phyloP scores from a whole-genome alignment of 2,888 invertebrate species.

The Silvanus unidentatus region DNA sequence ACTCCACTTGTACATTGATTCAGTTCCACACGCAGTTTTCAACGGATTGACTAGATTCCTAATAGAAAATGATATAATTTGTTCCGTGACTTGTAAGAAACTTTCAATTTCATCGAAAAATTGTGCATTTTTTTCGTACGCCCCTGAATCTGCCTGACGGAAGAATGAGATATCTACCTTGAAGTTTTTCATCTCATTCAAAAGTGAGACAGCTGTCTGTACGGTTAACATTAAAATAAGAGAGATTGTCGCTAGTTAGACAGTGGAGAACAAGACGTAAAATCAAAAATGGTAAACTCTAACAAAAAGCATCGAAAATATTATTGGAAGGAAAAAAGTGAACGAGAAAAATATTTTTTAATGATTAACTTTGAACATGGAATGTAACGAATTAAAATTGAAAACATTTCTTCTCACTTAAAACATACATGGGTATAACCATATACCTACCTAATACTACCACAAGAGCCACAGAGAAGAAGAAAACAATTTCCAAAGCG shows the following conservation, averaged over 20 bases:
- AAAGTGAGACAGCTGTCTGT: conserved; percentile 7
- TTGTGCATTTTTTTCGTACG: neutral
- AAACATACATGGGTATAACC: no score
- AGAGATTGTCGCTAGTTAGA: conserved; percentile 5
- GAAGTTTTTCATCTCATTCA: conserved; percentile 6
- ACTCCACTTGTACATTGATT: no score
- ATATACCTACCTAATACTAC: no score
- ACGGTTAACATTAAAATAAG: neutral
- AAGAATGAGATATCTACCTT: conserved; percentile 5
- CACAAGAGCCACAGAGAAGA: no score
- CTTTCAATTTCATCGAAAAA: neutral
- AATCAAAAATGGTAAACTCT: conserved; percentile 1
- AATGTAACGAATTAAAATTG: conserved; percentile 1
- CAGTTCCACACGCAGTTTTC: no score
- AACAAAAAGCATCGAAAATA: conserved; percentile 2
- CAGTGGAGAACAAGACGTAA: conserved; percentile 6
- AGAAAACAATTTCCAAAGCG: no score
- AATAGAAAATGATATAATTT: no score
- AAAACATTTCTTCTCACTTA: neutral
- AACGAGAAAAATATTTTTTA: conserved; percentile 1
- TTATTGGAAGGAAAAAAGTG: neutral
- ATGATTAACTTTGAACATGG: neutral
- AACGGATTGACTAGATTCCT: no score
- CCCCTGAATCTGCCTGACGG: conserved; percentile 3
- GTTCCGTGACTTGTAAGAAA: no score